Evolutionary conservation across 1,140 invertebrate genomes (phyloP).

Genomic region (Carcinoscorpius rotundicauda): DNA sequence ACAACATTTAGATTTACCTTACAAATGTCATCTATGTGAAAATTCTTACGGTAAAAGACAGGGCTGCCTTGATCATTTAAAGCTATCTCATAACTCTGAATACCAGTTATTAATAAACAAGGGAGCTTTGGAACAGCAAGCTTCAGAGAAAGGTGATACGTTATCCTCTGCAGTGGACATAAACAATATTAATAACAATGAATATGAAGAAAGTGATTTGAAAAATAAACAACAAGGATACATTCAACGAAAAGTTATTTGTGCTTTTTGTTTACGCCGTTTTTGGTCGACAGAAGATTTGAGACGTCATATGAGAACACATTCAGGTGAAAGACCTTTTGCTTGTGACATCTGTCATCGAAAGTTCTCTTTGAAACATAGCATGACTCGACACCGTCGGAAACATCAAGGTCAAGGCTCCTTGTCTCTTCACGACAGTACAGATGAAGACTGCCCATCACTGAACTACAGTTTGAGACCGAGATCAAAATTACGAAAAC

Average conservation of each 20-base stretch:
- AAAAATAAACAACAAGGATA: conserved; percentile 68
- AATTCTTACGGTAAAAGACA: conserved; percentile 62
- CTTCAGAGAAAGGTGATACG: conserved; percentile 18
- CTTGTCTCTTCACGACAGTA: conserved; percentile 1
- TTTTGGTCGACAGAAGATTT: conserved; percentile 86
- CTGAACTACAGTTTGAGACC: conserved; percentile 42
- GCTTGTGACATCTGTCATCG: conserved; percentile 6
- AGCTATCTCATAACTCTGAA: conserved; percentile 45
- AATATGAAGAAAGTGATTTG: conserved; percentile 35
- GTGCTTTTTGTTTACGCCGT: conserved; percentile 77
- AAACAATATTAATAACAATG: conserved; percentile 14
- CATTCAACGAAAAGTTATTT: conserved; percentile 76
- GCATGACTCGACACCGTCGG: conserved; percentile 5
- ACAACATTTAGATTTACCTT: conserved; percentile 48
- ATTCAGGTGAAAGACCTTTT: conserved; percentile 10
- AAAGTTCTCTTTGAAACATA: conserved; percentile 8
- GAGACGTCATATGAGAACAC: conserved; percentile 38
- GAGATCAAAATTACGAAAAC: conserved; percentile 73
- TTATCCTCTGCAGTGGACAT: no score
- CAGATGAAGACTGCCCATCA: conserved; percentile 2
- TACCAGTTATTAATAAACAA: conserved; percentile 57
- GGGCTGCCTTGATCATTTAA: conserved; percentile 68
- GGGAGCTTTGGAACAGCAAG: conserved; percentile 44
- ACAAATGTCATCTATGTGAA: conserved; percentile 87
- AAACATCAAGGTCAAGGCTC: conserved; percentile 42